Evolutionary conservation across 2,888 invertebrate species (phyloP), one percentile per base, ranked within the genome.

Genomic region (Rhimphoctona megacephalus): DNA sequence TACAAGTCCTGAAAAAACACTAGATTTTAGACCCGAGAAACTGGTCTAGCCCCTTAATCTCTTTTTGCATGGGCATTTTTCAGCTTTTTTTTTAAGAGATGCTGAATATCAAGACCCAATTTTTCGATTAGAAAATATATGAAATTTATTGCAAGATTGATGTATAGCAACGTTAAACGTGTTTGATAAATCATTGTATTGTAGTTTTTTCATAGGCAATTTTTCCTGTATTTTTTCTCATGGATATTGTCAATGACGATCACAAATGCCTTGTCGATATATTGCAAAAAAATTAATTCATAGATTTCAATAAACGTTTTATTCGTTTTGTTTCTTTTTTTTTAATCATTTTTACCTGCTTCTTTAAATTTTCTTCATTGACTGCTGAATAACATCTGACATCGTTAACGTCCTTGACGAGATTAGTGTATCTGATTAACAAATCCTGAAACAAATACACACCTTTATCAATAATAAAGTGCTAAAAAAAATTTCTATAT

Each of bases 321-420:
- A 30, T 11, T 19, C 25, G 52, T 72, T 11, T 9, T 30, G 19
- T 72, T 36, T 36, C n/a, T n/a, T n/a, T 39, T 39, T 30, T 61
- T 30, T 1, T 0, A 46, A 66, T 69, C 79, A 81, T 30, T 64
- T 92, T 93, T 94, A 97, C 97, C 95, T 96, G 96, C 85, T 95
- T 95, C 36, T 95, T 92, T 0, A 96, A 96, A 89, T 96, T 96
- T 83, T 96, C 96, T 92, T 96, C 96, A 72, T 96, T 96, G 61
- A 95, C 95, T 0, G 95, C 95, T 81, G 95, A 95, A 0, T 96
- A 95, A 91, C 98, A 98, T 88, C 95, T 96, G 49, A 98, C 96
- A 89, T 97, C 96, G 30, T 95, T 93, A 2, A 96, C 94, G 91
- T 98, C 98, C 82, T 95, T 95, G 85, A 98, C 96, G 81, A 97